Evolutionary conservation across 2,797 vertebrate genomes (phyloP), one percentile per base, ranked within the genome.

Genomic region (Takifugu rubripes): DNA sequence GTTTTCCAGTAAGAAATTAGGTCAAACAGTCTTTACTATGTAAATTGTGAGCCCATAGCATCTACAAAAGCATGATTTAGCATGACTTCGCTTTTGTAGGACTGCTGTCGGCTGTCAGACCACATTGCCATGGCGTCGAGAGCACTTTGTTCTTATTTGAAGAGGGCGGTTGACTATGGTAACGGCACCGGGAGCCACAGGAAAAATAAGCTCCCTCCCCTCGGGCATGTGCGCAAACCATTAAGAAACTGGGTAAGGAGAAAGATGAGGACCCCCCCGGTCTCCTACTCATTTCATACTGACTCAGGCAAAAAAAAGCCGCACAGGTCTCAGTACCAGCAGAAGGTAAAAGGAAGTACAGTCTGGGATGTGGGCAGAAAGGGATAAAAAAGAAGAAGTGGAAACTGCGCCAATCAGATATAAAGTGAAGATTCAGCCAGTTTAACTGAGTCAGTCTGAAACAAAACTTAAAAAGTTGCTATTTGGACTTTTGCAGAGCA

Each of bases 161-260:
- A 75, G 44, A 51, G 48, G 46, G 16, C 53, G 64, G 68, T 31
- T 68, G 76, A 81, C 62, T 72, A 21, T 21, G 58, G 70, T 77
- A 74, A 74, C 64, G 54, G 65, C 68, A 49, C 21, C 24, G 54
- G 70, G 69, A 76, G 74, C 62, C 61, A 58, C 57, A 64, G 55
- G 33, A 74, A 81, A 77, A 84, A 77, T 21, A 78, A 63, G 65
- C 68, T 79, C 79, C 72, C 61, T 72, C 59, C 79, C 72, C 61
- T 72, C 59, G 40, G 61, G 77, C 82, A 89, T 87, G 80, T 88
- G 87, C 61, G 81, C 60, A 68, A 87, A 66, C 61, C 62, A 88
- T 90, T 71, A 77, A 24, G 57, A 72, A 74, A 42, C 40, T 1
- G 49, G 59, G 59, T 61, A 47, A 12, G 46, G 25, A 40, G 24